Conservation (phyloP, 2,113 vertebrate genomes). For the Echinops telfairi region DNA sequence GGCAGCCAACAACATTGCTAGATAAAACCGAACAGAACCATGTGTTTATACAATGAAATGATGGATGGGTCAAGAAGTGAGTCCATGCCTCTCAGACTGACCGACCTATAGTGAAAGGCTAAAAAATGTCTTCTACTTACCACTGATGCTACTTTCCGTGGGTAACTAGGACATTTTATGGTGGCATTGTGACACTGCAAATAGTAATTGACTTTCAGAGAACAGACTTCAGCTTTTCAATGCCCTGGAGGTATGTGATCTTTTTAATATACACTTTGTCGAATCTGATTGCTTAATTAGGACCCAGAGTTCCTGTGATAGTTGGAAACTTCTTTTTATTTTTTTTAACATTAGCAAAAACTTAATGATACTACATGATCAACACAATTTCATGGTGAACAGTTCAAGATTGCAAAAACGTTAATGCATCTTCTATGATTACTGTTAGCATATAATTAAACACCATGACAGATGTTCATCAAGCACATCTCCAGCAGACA, state of each 20-base stretch:
- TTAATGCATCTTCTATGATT: slow-evolving; percentile 21
- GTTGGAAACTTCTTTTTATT: slow-evolving; percentile 60
- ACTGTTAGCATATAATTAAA: slow-evolving; percentile 71
- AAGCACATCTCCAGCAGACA: background rate
- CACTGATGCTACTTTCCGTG: slow-evolving; percentile 28
- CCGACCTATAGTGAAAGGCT: background rate
- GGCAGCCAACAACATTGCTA: background rate
- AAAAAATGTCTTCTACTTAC: background rate
- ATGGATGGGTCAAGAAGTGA: background rate
- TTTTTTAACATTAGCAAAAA: slow-evolving; percentile 49
- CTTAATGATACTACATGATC: slow-evolving; percentile 52
- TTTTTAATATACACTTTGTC: slow-evolving; percentile 68
- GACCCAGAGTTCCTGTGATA: slow-evolving; percentile 71
- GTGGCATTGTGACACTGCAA: slow-evolving; percentile 43
- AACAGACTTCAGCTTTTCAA: slow-evolving; percentile 66
- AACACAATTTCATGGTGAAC: slow-evolving; percentile 49
- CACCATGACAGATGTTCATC: slow-evolving; percentile 39
- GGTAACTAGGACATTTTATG: slow-evolving; percentile 55
- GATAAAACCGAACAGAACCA: background rate
- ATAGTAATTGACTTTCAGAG: slow-evolving; percentile 68
- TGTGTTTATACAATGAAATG: background rate
- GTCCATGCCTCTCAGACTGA: background rate
- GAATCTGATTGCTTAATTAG: slow-evolving; percentile 77
- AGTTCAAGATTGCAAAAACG: slow-evolving; percentile 41
- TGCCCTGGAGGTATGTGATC: slow-evolving; percentile 53